Evolutionary conservation across 2,888 invertebrate species (phyloP), one percentile per base, ranked within the genome.

Genomic region (Himalopsyche tibetana): DNA sequence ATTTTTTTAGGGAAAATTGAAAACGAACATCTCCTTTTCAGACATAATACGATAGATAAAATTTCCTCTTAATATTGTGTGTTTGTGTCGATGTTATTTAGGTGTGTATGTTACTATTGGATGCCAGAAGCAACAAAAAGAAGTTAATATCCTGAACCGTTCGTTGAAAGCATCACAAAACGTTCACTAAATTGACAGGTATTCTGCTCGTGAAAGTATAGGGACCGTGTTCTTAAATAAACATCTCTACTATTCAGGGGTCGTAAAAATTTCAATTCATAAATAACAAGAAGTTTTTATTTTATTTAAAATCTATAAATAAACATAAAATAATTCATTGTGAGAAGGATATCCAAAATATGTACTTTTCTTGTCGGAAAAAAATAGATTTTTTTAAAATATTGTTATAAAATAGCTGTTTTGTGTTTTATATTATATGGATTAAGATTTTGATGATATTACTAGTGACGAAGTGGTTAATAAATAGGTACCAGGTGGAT

Each of bases 181-280:
- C 74, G 74, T 74, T 74, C 74, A 36, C 74, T 74, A 74, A 74
- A 74, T 74, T 74, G 74, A 74, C 74, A 74, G 74, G 74, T 74
- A 74, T 74, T 74, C 74, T 74, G 36, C 36, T 36, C 15, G 74
- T 15, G 36, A 74, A 74, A 38, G 74, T 74, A 74, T 28, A 36
- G 12, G 15, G 28, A 38, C 74, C 74, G 74, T 74, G 36, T 38
- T 36, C 74, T 74, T 74, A 74, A 74, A 74, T 74, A 74, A 74
- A 74, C 74, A 74, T 11, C 28, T 74, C 36, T 28, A 36, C 74
- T 36, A 74, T 74, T 12, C 74, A 74, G 74, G 12, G 36, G 38
- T 12, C 11, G 9, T 38, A 12, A 9, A 74, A 74, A 38, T 74
- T 74, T 74, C n/a, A 4, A 63, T 36, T 28, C 19, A 19, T 4